These are phyloP conservation scores for Microctonus aethiopoides DNA, from an alignment of 2,888 invertebrate genomes.

Conservation along the genomic window DNA sequence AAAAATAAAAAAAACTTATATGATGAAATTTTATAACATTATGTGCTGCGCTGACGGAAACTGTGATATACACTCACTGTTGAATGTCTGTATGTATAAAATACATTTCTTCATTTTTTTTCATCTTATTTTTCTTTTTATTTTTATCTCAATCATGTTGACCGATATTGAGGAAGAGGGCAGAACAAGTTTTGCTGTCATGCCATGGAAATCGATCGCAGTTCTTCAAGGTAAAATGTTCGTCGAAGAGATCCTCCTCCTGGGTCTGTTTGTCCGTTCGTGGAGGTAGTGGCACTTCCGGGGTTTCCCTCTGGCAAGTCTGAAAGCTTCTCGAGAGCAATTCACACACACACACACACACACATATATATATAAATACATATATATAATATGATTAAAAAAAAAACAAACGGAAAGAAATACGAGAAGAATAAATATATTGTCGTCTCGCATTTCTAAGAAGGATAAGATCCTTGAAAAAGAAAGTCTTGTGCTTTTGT, in stretches of 20 bases:
- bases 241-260: constrained; percentile 47
- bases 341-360: background rate
- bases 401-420: constrained; percentile 11
- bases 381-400: too few species aligned
- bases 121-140: background rate
- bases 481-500: background rate
- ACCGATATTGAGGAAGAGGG: background rate
- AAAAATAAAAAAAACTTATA: background rate
- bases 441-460: constrained; percentile 1
- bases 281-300: constrained; percentile 54
- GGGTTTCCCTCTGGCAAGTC: constrained; percentile 13
- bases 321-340: constrained; percentile 25
- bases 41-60: constrained; percentile 3
- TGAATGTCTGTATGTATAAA: background rate
- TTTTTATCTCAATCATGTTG: constrained; percentile 6
- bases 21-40: background rate
- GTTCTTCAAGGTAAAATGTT: constrained; percentile 75
- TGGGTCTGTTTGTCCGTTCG: constrained; percentile 44
- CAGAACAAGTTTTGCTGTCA: constrained; percentile 63
- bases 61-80: background rate
- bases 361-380: too few species aligned
- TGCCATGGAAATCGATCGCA: constrained; percentile 71
- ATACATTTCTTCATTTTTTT: background rate
- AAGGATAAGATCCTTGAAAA: background rate
- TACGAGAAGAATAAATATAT: constrained; percentile 21